These are phyloP conservation scores for Hyla sarda DNA, from an alignment of 2,113 vertebrate genomes.

Conservation along the genomic window DNA sequence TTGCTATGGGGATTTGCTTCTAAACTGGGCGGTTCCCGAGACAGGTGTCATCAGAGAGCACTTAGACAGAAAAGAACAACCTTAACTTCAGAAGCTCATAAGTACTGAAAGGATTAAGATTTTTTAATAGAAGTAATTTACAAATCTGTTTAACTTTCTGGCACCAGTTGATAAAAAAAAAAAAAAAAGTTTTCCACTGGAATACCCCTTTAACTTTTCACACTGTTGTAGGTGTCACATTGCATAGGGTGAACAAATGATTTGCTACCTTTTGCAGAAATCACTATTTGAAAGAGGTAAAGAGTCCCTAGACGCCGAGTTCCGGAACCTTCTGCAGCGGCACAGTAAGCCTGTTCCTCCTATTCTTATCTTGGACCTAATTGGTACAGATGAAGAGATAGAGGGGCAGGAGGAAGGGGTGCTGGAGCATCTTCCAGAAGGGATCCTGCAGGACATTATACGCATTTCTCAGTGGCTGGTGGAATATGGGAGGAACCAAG, in stretches of 20 bases:
- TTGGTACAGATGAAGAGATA: constrained; percentile 88
- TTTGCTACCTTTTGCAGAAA: constrained; percentile 75
- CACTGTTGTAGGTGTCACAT: too few species aligned
- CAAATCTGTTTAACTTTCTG: too few species aligned
- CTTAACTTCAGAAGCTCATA: too few species aligned
- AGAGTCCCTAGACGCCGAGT: constrained; percentile 92
- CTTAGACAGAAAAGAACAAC: too few species aligned
- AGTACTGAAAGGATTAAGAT: too few species aligned
- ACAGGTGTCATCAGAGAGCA: too few species aligned
- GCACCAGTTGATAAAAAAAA: too few species aligned
- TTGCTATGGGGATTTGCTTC: too few species aligned
- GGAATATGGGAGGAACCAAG: constrained; percentile 94
- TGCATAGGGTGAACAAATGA: not conserved
- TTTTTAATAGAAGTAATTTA: too few species aligned
- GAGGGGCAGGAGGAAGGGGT: constrained; percentile 87
- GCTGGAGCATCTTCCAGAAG: constrained; percentile 91
- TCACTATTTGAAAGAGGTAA: constrained; percentile 94
- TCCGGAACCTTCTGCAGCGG: constrained; percentile 88
- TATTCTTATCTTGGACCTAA: constrained; percentile 91
- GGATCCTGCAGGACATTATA: constrained; percentile 86
- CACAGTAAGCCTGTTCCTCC: constrained; percentile 93
- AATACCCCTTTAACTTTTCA: constrained; percentile 59
- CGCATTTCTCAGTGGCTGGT: constrained; percentile 95
- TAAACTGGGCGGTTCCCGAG: too few species aligned
- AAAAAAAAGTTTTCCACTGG: too few species aligned